Evolutionary conservation across 1,140 invertebrate species (phyloP), one percentile per base, ranked within the genome.

Genomic region (Calycopis cecrops): DNA sequence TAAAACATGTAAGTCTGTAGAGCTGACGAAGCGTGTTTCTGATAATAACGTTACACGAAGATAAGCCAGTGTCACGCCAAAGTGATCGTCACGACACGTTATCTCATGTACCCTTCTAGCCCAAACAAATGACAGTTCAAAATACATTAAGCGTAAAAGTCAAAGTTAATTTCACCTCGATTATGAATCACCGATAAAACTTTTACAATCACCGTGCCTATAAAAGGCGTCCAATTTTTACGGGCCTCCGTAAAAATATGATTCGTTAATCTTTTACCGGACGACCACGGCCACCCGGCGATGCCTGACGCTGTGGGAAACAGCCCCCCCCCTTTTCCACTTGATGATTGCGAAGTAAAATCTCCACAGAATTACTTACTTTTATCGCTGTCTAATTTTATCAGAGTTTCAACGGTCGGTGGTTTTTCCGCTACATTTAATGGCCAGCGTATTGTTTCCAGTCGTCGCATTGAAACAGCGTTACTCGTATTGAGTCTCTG

Each of bases 341-440:
- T 28, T 28, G 21, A 28, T 28, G 21, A 28, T 28, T 6, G 21
- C 21, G 21, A 2, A 2, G 21, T 28, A 28, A 28, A 28, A 28
- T 3, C 21, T 28, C 21, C 21, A 28, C 6, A 6, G 6, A 28
- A 28, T 28, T 28, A 6, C 21, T 6, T 28, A 1, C 9, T 44
- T 44, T 44, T 44, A 44, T 44, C 40, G 40, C 14, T 16, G 40
- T 16, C 40, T 44, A 44, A 44, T 44, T 44, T 17, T 44, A 28
- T 28, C 21, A 16, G 10, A 17, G 16, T 17, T 16, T 16, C 7
- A 14, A 14, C 14, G 40, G 7, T n/a, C n/a, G n/a, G n/a, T n/a
- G n/a, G 40, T 14, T 37, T 44, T 44, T 44, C 40, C 40, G 40
- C 40, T 1, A 44, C 14, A 44, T 44, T 44, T 16, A 44, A 1